Evolutionary conservation across 2,888 invertebrate genomes (phyloP).

Genomic region (Shargacucullia verbasci): DNA sequence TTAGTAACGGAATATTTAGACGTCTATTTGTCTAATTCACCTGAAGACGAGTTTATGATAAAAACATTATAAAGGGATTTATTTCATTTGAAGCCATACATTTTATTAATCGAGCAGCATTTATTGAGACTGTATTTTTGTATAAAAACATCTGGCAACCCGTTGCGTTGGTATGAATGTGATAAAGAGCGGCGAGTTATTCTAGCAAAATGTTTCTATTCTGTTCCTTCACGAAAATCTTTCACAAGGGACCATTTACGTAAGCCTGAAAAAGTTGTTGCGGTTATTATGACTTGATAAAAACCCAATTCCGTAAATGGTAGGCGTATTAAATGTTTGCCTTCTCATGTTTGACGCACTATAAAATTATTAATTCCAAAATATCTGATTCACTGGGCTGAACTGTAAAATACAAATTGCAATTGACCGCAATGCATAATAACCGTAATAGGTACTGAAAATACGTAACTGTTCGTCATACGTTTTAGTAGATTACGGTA

Average conservation of each 20-base stretch:
- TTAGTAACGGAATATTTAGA: no score
- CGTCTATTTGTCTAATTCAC: no score
- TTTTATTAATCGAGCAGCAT: conserved; percentile 20
- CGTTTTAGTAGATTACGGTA: no score
- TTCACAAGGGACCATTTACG: conserved; percentile 40
- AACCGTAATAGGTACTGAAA: no score
- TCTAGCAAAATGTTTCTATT: conserved; percentile 27
- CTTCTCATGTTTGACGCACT: no score
- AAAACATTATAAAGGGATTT: no score
- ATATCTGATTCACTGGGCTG: no score
- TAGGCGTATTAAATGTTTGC: not conserved
- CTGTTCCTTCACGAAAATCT: conserved; percentile 30
- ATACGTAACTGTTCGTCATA: no score
- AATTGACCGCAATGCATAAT: conserved; percentile 16
- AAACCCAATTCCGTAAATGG: conserved; percentile 23
- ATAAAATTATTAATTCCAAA: no score
- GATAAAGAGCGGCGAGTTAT: conserved; percentile 43
- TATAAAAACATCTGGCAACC: conserved; percentile 18
- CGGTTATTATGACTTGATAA: conserved; percentile 33
- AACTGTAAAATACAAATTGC: conserved; percentile 4
- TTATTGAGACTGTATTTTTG: conserved; percentile 33
- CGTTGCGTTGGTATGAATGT: conserved; percentile 36
- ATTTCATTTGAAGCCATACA: conserved; percentile 6
- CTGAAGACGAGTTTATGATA: no score
- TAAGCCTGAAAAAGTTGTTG: conserved; percentile 30